Percentiles rank a stretch among this genome's conserved stretches.
These are phyloP conservation scores for Phalloptychus januarius DNA, from an alignment of 2,797 vertebrate species.

Conservation along the genomic window DNA sequence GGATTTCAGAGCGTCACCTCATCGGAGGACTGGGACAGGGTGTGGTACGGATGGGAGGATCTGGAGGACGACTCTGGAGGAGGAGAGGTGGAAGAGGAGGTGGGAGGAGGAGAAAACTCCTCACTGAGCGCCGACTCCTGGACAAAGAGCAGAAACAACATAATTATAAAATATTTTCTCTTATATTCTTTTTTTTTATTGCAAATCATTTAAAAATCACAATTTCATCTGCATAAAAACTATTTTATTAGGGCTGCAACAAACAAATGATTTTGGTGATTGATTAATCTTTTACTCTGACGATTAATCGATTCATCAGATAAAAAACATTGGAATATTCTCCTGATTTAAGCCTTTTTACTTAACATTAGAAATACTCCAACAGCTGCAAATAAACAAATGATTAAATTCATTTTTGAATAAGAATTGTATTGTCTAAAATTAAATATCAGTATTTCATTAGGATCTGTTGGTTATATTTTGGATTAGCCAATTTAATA, in stretches of 20 bases:
- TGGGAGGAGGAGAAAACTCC: slow-evolving; percentile 83
- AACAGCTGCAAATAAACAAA: too few species aligned
- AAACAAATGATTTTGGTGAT: too few species aligned
- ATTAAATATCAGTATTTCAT: too few species aligned
- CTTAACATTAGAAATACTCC: too few species aligned
- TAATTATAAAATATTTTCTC: neutral
- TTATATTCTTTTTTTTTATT: neutral
- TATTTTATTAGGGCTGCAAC: neutral
- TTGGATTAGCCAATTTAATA: too few species aligned
- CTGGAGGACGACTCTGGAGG: slow-evolving; percentile 76
- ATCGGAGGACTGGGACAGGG: slow-evolving; percentile 88
- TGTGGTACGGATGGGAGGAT: slow-evolving; percentile 89
- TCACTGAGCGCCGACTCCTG: slow-evolving; percentile 89
- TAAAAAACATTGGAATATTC: too few species aligned
- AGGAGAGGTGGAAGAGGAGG: slow-evolving; percentile 68
- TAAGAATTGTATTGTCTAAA: too few species aligned
- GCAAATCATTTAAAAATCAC: neutral
- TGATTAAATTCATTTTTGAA: too few species aligned
- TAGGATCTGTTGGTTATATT: too few species aligned
- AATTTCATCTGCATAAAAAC: neutral
- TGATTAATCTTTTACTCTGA: too few species aligned
- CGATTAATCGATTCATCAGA: too few species aligned
- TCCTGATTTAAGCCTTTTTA: too few species aligned
- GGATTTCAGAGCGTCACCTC: slow-evolving; percentile 74
- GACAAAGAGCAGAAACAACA: neutral